phyloP scores from a whole-genome alignment of 2,888 invertebrate genomes.

The Spisula subtruncata region DNA sequence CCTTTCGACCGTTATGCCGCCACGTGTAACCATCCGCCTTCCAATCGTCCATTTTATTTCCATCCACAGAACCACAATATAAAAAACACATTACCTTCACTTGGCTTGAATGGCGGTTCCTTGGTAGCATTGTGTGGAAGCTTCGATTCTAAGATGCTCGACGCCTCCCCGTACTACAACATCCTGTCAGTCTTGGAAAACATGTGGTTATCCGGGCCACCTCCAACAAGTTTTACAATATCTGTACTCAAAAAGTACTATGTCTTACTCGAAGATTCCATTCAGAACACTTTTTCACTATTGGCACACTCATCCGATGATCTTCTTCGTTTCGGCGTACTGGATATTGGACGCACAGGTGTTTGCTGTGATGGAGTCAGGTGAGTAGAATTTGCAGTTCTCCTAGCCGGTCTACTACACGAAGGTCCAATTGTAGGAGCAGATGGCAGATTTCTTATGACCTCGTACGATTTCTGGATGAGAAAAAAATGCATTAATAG shows the following conservation, averaged over 20 bases:
- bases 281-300: too few species aligned
- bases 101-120: slow-evolving; percentile 26
- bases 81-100: slow-evolving; percentile 33
- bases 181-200: slow-evolving; percentile 28
- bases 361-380: too few species aligned
- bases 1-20: neutral
- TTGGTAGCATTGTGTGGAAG: neutral
- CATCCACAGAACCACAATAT: slow-evolving; percentile 24
- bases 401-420: too few species aligned
- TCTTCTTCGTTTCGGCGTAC: too few species aligned
- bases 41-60: slow-evolving; percentile 28
- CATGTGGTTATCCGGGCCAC: slow-evolving; percentile 12
- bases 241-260: neutral
- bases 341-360: too few species aligned
- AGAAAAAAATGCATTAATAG: too few species aligned
- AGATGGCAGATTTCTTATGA: too few species aligned
- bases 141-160: slow-evolving; percentile 9
- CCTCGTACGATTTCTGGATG: too few species aligned
- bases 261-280: too few species aligned
- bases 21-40: slow-evolving; percentile 37
- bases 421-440: too few species aligned
- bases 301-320: too few species aligned
- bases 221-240: slow-evolving; percentile 25
- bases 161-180: slow-evolving; percentile 18
- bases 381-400: too few species aligned